These are phyloP conservation scores for Heliconius sara DNA, from an alignment of 2,888 invertebrate genomes.

Conservation along the genomic window DNA sequence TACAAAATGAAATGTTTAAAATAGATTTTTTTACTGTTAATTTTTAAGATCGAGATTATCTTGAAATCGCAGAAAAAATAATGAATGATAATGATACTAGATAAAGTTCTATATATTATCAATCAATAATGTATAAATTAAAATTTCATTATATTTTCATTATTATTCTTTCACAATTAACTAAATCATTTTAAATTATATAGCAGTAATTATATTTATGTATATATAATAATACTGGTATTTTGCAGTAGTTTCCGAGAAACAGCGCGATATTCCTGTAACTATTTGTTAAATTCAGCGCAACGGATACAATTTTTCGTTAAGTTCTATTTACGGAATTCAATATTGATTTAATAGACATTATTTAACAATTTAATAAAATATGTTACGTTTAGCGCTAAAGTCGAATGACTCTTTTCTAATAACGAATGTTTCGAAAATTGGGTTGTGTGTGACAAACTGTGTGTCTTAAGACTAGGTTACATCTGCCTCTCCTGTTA, in stretches of 20 bases:
- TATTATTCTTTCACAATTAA: too few species aligned
- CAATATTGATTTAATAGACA: not conserved
- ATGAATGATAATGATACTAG: not conserved
- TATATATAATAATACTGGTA: not conserved
- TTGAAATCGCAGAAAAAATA: too few species aligned
- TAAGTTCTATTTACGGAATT: not conserved
- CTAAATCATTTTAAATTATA: too few species aligned
- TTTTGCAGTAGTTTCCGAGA: not conserved
- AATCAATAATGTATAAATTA: too few species aligned
- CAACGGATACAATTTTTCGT: not conserved
- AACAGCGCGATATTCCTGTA: not conserved
- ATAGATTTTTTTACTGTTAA: not conserved
- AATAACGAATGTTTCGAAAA: too few species aligned
- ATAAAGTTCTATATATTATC: not conserved
- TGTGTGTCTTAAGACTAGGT: not conserved
- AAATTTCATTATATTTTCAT: too few species aligned
- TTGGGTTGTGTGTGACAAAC: too few species aligned
- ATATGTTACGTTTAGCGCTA: too few species aligned
- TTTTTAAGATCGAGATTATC: not conserved
- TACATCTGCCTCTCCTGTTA: not conserved
- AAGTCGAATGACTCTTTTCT: too few species aligned
- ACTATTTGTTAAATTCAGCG: not conserved
- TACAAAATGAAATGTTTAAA: conserved; percentile 45
- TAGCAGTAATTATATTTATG: not conserved
- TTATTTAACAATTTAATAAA: too few species aligned